A percentile compares a stretch with the other conserved stretches of the same genome.
phyloP scores from a whole-genome alignment of 2,113 vertebrate genomes.

The Mesembrinibis cayennensis region DNA sequence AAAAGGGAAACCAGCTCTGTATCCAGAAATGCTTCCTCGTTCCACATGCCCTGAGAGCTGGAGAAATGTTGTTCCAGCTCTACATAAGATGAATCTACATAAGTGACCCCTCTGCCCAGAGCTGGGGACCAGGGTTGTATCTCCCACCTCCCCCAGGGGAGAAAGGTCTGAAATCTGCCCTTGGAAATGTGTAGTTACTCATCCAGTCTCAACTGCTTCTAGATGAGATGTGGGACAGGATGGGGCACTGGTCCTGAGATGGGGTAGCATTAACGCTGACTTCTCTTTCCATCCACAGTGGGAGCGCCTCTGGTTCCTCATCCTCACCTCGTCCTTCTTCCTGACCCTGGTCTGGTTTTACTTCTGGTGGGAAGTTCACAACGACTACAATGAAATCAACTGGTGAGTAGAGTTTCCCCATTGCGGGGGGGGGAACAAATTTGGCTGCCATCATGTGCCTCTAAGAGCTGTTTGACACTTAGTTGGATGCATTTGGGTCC shows the following conservation, averaged over 20 bases:
- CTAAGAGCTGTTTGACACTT: neutral
- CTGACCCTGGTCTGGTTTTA: conserved; percentile 93
- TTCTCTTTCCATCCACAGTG: conserved; percentile 78
- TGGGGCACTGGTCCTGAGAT: rapidly evolving
- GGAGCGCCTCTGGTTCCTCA: conserved; percentile 93
- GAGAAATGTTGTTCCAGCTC: neutral
- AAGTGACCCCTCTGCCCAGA: neutral
- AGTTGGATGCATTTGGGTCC: neutral
- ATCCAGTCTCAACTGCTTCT: neutral
- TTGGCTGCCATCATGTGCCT: rapidly evolving
- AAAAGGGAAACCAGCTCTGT: neutral
- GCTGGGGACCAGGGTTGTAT: neutral
- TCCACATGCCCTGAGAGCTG: neutral
- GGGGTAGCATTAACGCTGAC: rapidly evolving
- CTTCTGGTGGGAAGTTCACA: conserved; percentile 95
- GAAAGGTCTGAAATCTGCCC: neutral
- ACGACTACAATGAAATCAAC: conserved; percentile 98
- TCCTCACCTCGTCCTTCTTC: conserved; percentile 88
- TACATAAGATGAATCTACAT: rapidly evolving
- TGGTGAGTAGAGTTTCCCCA: conserved; percentile 80
- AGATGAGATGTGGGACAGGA: neutral
- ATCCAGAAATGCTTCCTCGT: neutral
- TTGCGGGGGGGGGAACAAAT: too few relatives aligned
- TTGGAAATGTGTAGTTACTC: neutral
- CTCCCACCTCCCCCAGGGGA: neutral